A percentile compares a stretch with the other conserved stretches of the same genome.
Evolutionary conservation across 1,140 invertebrate species (phyloP).

Genomic region (Dolichoris vasculosae): DNA sequence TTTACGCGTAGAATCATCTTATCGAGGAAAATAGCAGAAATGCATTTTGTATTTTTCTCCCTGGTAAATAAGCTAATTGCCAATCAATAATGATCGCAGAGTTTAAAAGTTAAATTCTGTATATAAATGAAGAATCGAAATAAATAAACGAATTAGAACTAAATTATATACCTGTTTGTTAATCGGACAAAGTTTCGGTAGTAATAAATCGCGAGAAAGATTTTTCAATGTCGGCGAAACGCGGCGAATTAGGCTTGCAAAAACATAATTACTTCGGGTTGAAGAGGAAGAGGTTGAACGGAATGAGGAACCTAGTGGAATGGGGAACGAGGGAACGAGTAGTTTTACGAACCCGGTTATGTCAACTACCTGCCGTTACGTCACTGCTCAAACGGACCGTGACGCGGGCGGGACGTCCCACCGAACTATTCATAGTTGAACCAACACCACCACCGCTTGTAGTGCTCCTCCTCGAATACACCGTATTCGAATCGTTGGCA

Average conservation of each 20-base stretch:
- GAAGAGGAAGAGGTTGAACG: not conserved
- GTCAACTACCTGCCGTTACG: slow-evolving; percentile 31
- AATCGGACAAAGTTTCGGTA: no score
- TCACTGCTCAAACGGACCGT: slow-evolving; percentile 29
- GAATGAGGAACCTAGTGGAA: not conserved
- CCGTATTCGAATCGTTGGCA: slow-evolving; percentile 38
- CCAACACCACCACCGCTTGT: not conserved
- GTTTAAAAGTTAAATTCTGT: no score
- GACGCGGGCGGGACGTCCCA: not conserved
- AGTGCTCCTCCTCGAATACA: slow-evolving; percentile 8
- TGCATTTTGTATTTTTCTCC: no score
- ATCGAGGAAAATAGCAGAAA: no score
- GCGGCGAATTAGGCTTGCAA: not conserved
- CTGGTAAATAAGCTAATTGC: no score
- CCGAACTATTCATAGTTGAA: not conserved
- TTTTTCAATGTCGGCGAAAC: not conserved
- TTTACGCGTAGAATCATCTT: no score
- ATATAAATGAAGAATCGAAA: no score
- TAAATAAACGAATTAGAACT: no score
- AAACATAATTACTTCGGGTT: not conserved
- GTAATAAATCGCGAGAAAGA: slow-evolving; percentile 3
- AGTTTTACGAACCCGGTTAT: not conserved
- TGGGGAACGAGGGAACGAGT: not conserved
- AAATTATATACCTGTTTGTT: no score
- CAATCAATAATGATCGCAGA: no score